Evolutionary conservation across 2,797 vertebrate genomes (phyloP).

Genomic region (Pempheris klunzingeri): DNA sequence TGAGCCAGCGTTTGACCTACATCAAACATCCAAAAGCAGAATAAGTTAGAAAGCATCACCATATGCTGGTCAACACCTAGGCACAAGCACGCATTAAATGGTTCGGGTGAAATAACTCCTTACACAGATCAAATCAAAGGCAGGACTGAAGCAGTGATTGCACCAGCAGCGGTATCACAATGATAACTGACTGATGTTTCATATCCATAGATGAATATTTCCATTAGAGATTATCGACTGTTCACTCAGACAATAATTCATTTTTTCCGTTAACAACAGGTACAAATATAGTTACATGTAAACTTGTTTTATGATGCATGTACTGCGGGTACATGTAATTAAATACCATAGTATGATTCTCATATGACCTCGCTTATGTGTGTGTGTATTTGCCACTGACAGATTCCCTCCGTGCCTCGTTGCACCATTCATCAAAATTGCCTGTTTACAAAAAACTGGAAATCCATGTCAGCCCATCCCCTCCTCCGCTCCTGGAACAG

Average conservation of each 20-base stretch:
- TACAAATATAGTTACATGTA: conserved; percentile 14
- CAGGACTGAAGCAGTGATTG: neutral
- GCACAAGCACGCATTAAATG: conserved; percentile 53
- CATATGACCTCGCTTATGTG: conserved; percentile 6
- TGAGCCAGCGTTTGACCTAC: conserved; percentile 78
- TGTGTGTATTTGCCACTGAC: neutral
- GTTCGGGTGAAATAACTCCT: neutral
- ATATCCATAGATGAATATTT: neutral
- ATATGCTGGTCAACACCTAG: conserved; percentile 60
- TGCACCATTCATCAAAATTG: neutral
- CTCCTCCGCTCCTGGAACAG: neutral
- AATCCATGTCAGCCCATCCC: neutral
- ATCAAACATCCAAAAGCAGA: conserved; percentile 68
- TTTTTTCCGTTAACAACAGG: neutral
- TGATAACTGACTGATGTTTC: neutral
- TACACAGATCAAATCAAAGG: conserved; percentile 13
- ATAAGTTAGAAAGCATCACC: conserved; percentile 59
- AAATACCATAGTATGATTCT: conserved; percentile 21
- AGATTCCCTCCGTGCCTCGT: neutral
- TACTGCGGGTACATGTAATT: neutral
- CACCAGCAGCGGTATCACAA: neutral
- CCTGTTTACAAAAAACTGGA: conserved; percentile 16
- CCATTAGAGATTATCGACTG: neutral
- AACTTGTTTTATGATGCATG: conserved; percentile 23
- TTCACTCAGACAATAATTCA: neutral